A percentile compares a stretch with the other conserved stretches of the same genome.
These are phyloP conservation scores for Hetaerina titia DNA, from an alignment of 2,888 invertebrate genomes.

Conservation along the genomic window DNA sequence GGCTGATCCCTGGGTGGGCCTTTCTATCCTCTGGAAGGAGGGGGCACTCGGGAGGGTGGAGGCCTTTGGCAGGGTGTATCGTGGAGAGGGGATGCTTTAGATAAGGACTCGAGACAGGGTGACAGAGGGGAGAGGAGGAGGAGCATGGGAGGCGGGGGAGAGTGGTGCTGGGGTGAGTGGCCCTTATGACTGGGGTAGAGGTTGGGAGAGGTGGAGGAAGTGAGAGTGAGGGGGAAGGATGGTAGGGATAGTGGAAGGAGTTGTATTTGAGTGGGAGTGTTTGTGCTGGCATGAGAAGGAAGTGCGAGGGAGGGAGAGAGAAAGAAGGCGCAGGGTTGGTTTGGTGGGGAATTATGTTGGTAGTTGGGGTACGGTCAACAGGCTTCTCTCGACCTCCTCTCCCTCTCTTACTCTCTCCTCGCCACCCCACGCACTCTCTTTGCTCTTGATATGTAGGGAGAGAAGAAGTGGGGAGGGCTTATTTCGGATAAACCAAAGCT, in stretches of 20 bases:
- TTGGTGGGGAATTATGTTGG: background rate
- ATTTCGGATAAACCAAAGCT: background rate
- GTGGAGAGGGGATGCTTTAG: background rate
- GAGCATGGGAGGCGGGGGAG: background rate
- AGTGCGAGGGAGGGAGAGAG: background rate
- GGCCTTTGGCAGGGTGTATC: background rate
- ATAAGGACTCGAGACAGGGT: background rate
- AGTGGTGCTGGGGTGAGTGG: background rate
- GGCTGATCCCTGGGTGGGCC: background rate
- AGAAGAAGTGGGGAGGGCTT: background rate
- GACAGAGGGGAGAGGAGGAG: background rate
- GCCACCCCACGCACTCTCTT: background rate
- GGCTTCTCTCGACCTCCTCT: background rate
- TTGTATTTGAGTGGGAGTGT: background rate
- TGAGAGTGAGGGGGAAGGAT: background rate
- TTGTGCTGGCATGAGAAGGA: background rate
- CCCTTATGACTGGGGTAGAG: too few species aligned
- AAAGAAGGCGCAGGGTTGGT: background rate
- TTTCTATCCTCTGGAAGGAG: background rate
- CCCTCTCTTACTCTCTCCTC: background rate
- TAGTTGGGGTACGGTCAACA: background rate
- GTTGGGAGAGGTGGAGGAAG: background rate
- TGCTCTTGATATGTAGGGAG: background rate
- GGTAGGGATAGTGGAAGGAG: background rate
- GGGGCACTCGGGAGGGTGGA: background rate